A percentile compares a stretch with the other conserved stretches of the same genome.
Conservation (phyloP, 2,888 invertebrate species). For the Chironomus riparius region DNA sequence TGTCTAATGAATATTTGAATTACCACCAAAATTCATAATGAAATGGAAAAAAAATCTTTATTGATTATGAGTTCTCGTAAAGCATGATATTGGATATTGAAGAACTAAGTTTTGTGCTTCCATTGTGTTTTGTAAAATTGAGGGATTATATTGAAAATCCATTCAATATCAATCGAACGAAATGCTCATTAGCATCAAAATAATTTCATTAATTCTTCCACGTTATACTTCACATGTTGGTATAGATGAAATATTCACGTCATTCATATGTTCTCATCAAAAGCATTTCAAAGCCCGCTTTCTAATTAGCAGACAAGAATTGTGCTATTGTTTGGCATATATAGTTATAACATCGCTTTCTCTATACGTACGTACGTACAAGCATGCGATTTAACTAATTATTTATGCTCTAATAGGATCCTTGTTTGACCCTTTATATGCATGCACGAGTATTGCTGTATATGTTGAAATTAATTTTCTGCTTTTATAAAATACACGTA, state of each 20-base stretch:
- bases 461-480: slow-evolving; percentile 2
- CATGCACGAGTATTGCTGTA: neutral
- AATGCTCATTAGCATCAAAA: slow-evolving; percentile 21
- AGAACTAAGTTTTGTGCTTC: no score
- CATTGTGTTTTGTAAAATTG: neutral
- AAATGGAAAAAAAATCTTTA: no score
- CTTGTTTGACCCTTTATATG: neutral
- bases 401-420: slow-evolving; percentile 13
- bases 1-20: neutral
- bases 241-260: slow-evolving; percentile 3
- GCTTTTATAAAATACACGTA: neutral
- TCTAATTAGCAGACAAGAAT: slow-evolving; percentile 7
- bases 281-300: neutral
- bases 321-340: neutral
- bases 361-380: no score
- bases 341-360: neutral
- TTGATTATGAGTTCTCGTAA: neutral
- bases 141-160: neutral
- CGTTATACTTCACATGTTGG: neutral
- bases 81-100: neutral
- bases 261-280: slow-evolving; percentile 15
- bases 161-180: neutral
- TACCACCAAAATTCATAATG: no score
- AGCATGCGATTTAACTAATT: slow-evolving; percentile 5
- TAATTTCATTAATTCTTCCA: slow-evolving; percentile 12